Conservation (phyloP, 2,797 vertebrate genomes). For the Morus bassanus region DNA sequence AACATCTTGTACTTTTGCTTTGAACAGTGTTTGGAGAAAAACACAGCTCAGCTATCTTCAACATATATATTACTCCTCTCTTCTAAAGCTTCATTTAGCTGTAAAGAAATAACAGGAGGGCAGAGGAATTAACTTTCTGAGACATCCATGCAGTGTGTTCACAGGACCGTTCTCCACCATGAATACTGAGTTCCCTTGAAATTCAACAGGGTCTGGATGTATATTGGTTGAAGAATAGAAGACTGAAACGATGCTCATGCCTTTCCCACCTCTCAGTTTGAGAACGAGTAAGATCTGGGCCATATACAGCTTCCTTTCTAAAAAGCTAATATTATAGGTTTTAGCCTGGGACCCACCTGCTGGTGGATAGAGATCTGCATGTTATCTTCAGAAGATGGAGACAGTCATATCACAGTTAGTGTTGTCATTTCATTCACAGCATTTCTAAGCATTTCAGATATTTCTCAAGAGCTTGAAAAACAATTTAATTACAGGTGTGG, state of each 20-base stretch:
- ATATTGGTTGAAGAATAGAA: background rate
- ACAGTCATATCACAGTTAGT: background rate
- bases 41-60: background rate
- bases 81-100: background rate
- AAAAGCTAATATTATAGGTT: background rate
- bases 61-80: background rate
- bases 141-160: background rate
- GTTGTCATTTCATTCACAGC: background rate
- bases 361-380: background rate
- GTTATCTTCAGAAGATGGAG: background rate
- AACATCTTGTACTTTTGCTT: background rate
- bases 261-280: background rate
- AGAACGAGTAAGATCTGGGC: background rate
- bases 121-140: background rate
- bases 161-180: background rate
- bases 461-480: background rate
- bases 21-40: background rate
- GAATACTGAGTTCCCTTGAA: background rate
- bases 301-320: background rate
- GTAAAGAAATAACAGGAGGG: background rate
- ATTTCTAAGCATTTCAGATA: background rate
- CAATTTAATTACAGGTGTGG: background rate
- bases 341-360: background rate
- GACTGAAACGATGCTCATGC: background rate
- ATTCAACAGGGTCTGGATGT: background rate